Conservation (phyloP, 1,140 invertebrate species). For the Fopius arisanus region DNA sequence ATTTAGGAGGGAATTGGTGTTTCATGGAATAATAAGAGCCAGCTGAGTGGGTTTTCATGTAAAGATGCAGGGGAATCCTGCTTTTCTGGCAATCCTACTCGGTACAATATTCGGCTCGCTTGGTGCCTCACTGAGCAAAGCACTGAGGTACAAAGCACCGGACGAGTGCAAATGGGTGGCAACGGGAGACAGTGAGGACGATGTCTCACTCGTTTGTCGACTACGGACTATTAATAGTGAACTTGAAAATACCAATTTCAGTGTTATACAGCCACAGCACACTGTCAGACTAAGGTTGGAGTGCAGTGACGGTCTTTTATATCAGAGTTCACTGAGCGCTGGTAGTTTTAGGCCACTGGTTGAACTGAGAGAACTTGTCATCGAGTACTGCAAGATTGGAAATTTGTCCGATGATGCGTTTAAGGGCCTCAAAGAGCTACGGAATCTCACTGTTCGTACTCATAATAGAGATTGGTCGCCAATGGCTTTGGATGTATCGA, state of each 20-base stretch:
- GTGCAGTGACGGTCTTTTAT: constrained; percentile 85
- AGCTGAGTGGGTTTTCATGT: not conserved
- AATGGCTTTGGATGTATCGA: constrained; percentile 81
- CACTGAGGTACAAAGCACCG: constrained; percentile 79
- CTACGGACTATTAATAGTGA: constrained; percentile 87
- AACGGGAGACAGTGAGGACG: constrained; percentile 70
- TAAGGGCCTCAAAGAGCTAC: constrained; percentile 78
- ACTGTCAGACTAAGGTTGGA: constrained; percentile 82
- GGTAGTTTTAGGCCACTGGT: constrained; percentile 84
- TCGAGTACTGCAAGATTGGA: constrained; percentile 90
- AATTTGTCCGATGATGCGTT: constrained; percentile 87
- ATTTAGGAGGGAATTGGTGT: not conserved
- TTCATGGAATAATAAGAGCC: constrained; percentile 6
- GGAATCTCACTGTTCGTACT: constrained; percentile 85
- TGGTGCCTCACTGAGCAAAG: constrained; percentile 74
- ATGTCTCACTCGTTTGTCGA: constrained; percentile 81
- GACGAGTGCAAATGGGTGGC: constrained; percentile 85
- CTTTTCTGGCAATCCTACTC: constrained; percentile 68
- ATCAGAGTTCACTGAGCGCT: constrained; percentile 84
- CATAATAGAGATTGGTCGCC: constrained; percentile 89
- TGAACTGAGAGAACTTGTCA: constrained; percentile 82
- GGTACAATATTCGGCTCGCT: constrained; percentile 74
- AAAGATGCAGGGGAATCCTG: constrained; percentile 61
- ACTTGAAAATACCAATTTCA: constrained; percentile 89
- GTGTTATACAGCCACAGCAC: constrained; percentile 86